Percentiles rank a stretch among this genome's conserved stretches.
Evolutionary conservation across 2,113 vertebrate genomes (phyloP).

Genomic region (Xenopus borealis): DNA sequence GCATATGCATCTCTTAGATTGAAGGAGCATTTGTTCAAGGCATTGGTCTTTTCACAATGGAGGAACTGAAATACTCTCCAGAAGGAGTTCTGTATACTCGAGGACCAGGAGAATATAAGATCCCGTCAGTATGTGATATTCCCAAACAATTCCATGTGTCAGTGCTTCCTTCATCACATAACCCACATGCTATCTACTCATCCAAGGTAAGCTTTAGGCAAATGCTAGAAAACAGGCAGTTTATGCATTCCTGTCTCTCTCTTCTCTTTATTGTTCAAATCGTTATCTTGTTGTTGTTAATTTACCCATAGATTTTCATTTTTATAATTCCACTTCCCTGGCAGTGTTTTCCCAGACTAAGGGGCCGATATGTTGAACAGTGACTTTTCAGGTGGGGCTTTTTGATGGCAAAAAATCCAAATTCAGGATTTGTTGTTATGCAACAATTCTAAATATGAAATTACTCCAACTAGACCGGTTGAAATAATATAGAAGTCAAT

Average conservation of each 20-base stretch:
- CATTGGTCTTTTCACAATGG: slow-evolving; percentile 77
- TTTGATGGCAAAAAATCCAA: no score
- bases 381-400: no score
- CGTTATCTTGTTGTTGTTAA: no score
- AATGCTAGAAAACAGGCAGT: no score
- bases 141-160: slow-evolving; percentile 71
- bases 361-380: no score
- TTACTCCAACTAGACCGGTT: no score
- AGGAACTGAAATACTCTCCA: slow-evolving; percentile 79
- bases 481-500: no score
- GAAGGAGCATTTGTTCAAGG: slow-evolving; percentile 83
- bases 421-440: no score
- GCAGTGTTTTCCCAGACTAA: neutral
- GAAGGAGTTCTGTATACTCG: slow-evolving; percentile 71
- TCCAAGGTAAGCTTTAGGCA: slow-evolving; percentile 70
- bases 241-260: no score
- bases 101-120: slow-evolving; percentile 77
- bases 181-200: slow-evolving; percentile 77
- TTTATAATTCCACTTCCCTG: neutral
- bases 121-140: slow-evolving; percentile 74
- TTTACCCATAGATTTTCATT: neutral
- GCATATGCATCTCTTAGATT: slow-evolving; percentile 60
- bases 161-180: slow-evolving; percentile 65
- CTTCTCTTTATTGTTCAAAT: no score
- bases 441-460: no score